Evolutionary conservation across 2,113 vertebrate species (phyloP), one percentile per base, ranked within the genome.

Genomic region (Mesoclemmys tuberculata): DNA sequence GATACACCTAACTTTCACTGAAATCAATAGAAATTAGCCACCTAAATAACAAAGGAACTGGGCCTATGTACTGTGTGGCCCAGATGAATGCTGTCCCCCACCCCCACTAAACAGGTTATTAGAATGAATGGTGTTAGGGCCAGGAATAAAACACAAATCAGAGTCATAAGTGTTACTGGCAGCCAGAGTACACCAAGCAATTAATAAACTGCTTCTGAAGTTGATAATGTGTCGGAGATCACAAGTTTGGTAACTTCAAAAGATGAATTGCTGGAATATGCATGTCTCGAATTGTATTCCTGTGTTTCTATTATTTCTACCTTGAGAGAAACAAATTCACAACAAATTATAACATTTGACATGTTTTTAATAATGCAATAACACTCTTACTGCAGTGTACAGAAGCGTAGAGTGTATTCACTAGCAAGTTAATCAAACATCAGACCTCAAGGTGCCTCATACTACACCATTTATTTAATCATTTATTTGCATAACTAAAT

Each of bases 191-290:
- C 52, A 2, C 58, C 19, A 56, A 96, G 80, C 82, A 92, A 90
- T 92, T 96, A 92, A 93, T 64, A 83, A 91, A 93, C 58, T 49
- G 68, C 46, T 88, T 61, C 74, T 78, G 61, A 88, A 26, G 54
- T 4, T 88, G 71, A 46, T 84, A 88, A 78, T 27, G 0, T 31
- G 54, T 51, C 87, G 48, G 44, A 55, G 74, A 77, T 91, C 88
- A 82, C 0, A 6, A 56, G 83, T 89, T 90, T 90, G 91, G 52
- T 92, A 87, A 71, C 27, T 35, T 29, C 84, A 71, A 3, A 84
- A 80, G 49, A 74, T 93, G 41, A 48, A 83, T 64, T 80, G 24
- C 52, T 74, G 31, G 52, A 31, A 7, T 52, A 51, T 5, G 35
- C 83, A 48, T 58, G 38, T 38, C 81, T 79, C 56, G 80, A 68